Conservation (phyloP, 2,113 vertebrate species). For the Gallinago media region DNA sequence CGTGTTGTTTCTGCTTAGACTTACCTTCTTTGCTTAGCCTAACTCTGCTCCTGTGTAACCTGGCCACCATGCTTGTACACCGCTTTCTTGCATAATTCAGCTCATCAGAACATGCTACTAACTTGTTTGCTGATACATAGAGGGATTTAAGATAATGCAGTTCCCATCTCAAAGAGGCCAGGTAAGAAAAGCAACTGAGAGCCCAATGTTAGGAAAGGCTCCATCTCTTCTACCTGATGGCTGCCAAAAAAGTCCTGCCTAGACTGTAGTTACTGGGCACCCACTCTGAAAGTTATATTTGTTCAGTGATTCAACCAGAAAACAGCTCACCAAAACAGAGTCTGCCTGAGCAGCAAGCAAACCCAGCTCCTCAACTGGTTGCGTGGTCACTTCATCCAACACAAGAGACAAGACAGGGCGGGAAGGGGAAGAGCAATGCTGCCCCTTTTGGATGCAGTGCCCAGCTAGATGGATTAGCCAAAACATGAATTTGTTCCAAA, state of each 20-base stretch:
- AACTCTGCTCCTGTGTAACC: background rate
- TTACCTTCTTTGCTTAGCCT: background rate
- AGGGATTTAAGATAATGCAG: background rate
- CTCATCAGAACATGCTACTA: background rate
- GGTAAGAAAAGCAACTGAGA: background rate
- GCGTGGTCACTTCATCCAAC: background rate
- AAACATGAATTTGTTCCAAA: background rate
- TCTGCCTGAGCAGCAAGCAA: background rate
- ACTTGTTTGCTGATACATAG: background rate
- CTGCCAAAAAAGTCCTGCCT: background rate
- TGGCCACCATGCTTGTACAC: background rate
- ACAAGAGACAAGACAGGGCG: accelerated
- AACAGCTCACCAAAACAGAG: background rate
- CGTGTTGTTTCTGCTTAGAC: background rate
- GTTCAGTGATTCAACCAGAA: background rate
- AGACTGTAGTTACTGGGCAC: background rate
- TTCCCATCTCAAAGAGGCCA: background rate
- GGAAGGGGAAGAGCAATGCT: background rate
- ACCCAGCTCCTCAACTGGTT: background rate
- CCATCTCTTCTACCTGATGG: background rate
- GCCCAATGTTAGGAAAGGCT: background rate
- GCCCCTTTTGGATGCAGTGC: background rate
- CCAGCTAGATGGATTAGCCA: background rate
- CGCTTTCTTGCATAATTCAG: background rate
- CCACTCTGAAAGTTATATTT: background rate